A percentile compares a stretch with the other conserved stretches of the same genome.
Conservation (phyloP, 2,113 vertebrate genomes). For the Leptocoma aspasia region DNA sequence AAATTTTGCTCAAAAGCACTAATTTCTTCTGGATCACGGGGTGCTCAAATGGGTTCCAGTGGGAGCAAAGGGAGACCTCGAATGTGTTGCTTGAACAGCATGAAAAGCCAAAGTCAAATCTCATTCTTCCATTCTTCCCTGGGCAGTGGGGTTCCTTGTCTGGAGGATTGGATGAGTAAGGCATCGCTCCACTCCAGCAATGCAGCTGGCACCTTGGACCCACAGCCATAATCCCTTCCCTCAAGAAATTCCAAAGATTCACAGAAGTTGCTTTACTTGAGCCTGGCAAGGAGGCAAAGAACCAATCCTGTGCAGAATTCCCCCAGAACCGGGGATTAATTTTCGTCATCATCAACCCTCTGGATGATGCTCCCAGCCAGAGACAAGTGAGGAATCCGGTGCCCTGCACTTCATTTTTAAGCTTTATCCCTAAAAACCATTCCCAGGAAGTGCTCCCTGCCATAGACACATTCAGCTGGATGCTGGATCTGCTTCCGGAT, state of each 20-base stretch:
- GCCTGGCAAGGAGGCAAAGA: not conserved
- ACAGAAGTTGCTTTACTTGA: not conserved
- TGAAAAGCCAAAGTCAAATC: not conserved
- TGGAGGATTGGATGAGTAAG: not conserved
- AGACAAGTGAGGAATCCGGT: not conserved
- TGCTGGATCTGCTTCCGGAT: not conserved
- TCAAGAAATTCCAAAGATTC: not conserved
- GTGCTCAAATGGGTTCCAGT: not conserved
- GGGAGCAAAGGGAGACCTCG: not conserved
- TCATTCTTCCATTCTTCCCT: fast-evolving
- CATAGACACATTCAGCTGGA: fast-evolving
- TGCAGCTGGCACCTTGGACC: not conserved
- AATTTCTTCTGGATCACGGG: not conserved
- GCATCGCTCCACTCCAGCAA: fast-evolving
- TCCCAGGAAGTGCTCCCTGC: not conserved
- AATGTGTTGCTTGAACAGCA: not conserved
- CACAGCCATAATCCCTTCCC: fast-evolving
- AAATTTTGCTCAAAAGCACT: constrained; percentile 29
- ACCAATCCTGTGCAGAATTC: not conserved
- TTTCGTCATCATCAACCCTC: not conserved
- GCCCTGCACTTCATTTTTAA: not conserved
- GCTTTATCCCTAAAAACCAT: not conserved
- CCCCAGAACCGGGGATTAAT: not conserved
- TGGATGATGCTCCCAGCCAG: not conserved
- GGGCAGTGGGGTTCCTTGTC: not conserved